These are phyloP conservation scores for Therioaphis trifolii DNA, from an alignment of 2,888 invertebrate genomes.

Conservation along the genomic window DNA sequence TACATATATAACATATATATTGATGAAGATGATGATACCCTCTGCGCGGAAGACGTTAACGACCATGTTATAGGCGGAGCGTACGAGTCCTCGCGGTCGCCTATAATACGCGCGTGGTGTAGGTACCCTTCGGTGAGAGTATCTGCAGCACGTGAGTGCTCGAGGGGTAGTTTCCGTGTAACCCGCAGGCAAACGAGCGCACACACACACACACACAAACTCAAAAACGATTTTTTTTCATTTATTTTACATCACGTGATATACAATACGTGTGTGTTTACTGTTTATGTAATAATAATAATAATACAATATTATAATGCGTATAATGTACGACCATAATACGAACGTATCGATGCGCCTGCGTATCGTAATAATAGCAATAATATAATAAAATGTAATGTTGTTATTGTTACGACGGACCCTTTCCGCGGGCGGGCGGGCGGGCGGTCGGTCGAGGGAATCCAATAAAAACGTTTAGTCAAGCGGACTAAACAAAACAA, in stretches of 20 bases:
- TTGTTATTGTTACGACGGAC: constrained; percentile 35
- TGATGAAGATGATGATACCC: background rate
- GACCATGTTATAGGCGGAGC: constrained; percentile 60
- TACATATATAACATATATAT: no score
- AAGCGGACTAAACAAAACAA: constrained; percentile 61
- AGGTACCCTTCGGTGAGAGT: background rate
- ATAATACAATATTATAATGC: background rate
- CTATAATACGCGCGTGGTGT: constrained; percentile 29
- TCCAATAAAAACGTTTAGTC: constrained; percentile 62
- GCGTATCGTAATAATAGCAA: background rate
- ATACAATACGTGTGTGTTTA: no score
- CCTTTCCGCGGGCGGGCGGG: background rate
- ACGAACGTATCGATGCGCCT: background rate
- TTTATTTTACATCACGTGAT: no score
- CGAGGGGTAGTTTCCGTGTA: background rate
- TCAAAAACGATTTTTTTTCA: no score
- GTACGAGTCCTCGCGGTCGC: background rate
- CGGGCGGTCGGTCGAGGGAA: background rate
- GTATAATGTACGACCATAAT: background rate
- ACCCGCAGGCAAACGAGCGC: background rate
- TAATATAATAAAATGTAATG: background rate
- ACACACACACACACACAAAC: no score
- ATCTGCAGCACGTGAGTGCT: background rate
- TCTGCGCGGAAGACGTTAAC: constrained; percentile 28
- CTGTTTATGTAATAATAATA: background rate